Evolutionary conservation across 2,797 vertebrate genomes (phyloP), one percentile per base, ranked within the genome.

Genomic region (Amblyopsis hoosieri): DNA sequence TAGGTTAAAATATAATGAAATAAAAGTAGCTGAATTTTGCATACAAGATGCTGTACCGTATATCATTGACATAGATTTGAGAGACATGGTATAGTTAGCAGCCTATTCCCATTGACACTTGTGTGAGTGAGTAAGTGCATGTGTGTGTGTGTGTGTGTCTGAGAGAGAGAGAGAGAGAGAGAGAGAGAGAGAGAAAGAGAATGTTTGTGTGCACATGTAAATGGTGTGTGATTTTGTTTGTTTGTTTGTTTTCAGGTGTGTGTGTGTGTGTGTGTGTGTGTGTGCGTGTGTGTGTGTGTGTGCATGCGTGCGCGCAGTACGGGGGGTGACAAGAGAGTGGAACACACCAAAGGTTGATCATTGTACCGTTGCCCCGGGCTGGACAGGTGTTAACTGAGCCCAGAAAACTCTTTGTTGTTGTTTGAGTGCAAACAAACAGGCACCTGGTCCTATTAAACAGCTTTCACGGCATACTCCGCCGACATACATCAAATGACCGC

Each of bases 311-410:
- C 17, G 55, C 11, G 56, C 12, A 45, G 29, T 29, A 37, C 12
- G 31, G 12, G 23, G 23, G 23, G 23, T 29, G 23, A 15, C 1
- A 12, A 37, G 12, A 29, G 12, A 6, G 45, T 8, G 31, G 50
- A 45, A 6, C 33, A 23, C 49, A 37, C 12, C 12, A 48, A 48
- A 19, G 49, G 12, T 42, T 15, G 17, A 37, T 19, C 19, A 13
- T 17, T 23, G 19, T 45, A 12, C 33, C 17, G 14, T 19, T n/a
- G 60, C 49, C 60, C 49, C 1, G 15, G 12, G 33, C 15, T 42
- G 37, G 37, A 52, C 60, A 62, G 60, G 50, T 45, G 49, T 45
- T 52, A 62, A 45, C 14, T 45, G 50, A 62, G 52, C 31, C 60
- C 45, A 19, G 45, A 13, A 37, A 12, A 37, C 17, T 52, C 45